A percentile compares a stretch with the other conserved stretches of the same genome.
Conservation (phyloP, 92 coral and sea anemone species). For the Siderastrea siderea region DNA sequence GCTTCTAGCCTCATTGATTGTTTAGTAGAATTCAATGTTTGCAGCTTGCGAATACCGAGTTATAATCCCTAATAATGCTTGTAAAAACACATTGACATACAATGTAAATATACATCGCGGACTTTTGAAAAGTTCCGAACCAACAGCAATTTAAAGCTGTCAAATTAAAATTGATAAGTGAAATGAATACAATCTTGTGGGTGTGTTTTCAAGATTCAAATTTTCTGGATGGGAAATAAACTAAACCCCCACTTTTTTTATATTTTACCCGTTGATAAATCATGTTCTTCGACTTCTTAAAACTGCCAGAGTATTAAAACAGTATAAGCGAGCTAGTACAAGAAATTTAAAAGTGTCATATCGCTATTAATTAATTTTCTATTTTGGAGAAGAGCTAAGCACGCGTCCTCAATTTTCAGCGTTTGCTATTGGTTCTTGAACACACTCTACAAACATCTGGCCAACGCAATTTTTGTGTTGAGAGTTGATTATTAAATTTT, state of each 20-base stretch:
- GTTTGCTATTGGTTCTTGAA: conserved; percentile 1
- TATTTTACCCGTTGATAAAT: background rate
- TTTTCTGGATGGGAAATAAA: background rate
- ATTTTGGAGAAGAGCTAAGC: background rate
- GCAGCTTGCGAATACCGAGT: conserved; percentile 20
- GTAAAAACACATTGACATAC: conserved; percentile 22
- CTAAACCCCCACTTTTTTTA: background rate
- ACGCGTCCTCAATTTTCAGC: background rate
- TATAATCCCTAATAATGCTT: conserved; percentile 1
- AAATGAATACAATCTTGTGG: conserved; percentile 37
- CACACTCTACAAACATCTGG: conserved; percentile 2
- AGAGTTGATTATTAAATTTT: conserved; percentile 18
- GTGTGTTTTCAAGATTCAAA: conserved; percentile 5
- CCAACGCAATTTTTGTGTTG: background rate
- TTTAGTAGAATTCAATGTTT: background rate
- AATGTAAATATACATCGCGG: conserved; percentile 26
- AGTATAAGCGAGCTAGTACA: background rate
- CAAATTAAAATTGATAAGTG: conserved; percentile 60
- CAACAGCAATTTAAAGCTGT: conserved; percentile 41
- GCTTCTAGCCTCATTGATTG: background rate
- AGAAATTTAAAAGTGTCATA: background rate
- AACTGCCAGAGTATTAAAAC: background rate
- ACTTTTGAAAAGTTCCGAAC: conserved; percentile 38
- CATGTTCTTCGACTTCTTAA: background rate
- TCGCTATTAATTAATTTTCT: background rate